These are phyloP conservation scores for Gastrophysa polygoni DNA, from an alignment of 2,888 invertebrate species.

Conservation along the genomic window DNA sequence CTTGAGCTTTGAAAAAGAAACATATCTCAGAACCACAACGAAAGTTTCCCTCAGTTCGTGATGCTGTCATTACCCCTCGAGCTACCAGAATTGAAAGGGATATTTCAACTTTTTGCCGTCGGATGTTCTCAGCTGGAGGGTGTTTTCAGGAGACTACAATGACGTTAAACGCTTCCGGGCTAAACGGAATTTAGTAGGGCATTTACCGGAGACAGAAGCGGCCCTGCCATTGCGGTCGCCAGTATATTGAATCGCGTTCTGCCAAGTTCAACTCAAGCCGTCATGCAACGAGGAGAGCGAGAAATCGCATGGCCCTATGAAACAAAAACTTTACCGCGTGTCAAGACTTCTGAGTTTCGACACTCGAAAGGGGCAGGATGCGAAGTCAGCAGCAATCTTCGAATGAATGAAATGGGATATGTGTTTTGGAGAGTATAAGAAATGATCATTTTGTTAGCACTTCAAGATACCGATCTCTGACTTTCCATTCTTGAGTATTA, in stretches of 20 bases:
- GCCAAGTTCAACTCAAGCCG: neutral
- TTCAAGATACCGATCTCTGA: no score
- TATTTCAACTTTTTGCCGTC: slow-evolving; percentile 31
- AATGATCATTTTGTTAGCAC: no score
- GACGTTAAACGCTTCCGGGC: slow-evolving; percentile 31
- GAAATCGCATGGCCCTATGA: neutral
- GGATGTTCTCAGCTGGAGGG: slow-evolving; percentile 28
- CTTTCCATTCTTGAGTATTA: no score
- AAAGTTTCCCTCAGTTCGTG: slow-evolving; percentile 15
- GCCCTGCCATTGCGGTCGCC: slow-evolving; percentile 3
- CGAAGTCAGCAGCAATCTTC: neutral
- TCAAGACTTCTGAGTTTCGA: neutral
- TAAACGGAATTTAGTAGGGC: slow-evolving; percentile 31
- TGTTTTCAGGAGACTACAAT: slow-evolving; percentile 29
- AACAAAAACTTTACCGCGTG: no score
- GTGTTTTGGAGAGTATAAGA: no score
- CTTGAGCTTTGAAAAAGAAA: neutral
- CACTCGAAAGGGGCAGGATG: neutral
- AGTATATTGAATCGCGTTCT: neutral
- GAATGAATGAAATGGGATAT: no score
- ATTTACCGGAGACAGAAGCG: slow-evolving; percentile 15
- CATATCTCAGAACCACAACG: neutral
- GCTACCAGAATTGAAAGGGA: slow-evolving; percentile 33
- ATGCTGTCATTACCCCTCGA: slow-evolving; percentile 18
- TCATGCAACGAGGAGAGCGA: neutral